Percentiles rank a stretch among this genome's conserved stretches.
phyloP scores from a whole-genome alignment of 2,113 vertebrate genomes.

The Xyrauchen texanus region DNA sequence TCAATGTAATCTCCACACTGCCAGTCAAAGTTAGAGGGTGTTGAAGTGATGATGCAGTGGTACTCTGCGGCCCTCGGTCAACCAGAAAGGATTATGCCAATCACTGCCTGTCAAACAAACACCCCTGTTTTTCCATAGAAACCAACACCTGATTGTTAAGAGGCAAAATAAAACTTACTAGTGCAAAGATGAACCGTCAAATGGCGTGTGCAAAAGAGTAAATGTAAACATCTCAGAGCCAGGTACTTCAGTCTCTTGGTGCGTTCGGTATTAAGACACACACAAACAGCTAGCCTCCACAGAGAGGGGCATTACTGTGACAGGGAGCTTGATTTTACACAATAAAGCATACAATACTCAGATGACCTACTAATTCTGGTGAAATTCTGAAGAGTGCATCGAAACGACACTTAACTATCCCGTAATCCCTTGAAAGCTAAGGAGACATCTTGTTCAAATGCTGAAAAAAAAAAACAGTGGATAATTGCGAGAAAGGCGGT shows the following conservation, averaged over 20 bases:
- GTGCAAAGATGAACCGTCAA: conserved; percentile 61
- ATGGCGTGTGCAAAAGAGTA: conserved; percentile 19
- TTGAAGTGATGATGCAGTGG: background rate
- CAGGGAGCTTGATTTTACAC: background rate
- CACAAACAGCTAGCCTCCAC: background rate
- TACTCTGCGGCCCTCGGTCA: background rate
- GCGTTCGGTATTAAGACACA: conserved; percentile 21
- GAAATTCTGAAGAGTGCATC: too few species aligned
- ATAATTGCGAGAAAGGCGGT: too few species aligned
- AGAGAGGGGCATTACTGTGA: conserved; percentile 9
- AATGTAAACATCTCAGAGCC: conserved; percentile 43
- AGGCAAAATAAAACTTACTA: conserved; percentile 50
- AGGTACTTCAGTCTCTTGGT: conserved; percentile 11
- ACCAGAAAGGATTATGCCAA: conserved; percentile 1
- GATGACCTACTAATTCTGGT: too few species aligned
- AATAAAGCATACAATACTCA: too few species aligned
- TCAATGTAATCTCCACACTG: conserved; percentile 29
- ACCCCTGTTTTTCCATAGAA: conserved; percentile 61
- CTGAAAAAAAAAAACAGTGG: too few species aligned
- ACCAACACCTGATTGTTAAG: conserved; percentile 42
- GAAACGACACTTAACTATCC: too few species aligned
- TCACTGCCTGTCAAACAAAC: conserved; percentile 35
- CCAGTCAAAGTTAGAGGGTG: background rate
- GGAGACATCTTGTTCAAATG: too few species aligned
- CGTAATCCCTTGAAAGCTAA: too few species aligned